Evolutionary conservation across 2,797 vertebrate species (phyloP), one percentile per base, ranked within the genome.

Genomic region (Sebastes oblongus): DNA sequence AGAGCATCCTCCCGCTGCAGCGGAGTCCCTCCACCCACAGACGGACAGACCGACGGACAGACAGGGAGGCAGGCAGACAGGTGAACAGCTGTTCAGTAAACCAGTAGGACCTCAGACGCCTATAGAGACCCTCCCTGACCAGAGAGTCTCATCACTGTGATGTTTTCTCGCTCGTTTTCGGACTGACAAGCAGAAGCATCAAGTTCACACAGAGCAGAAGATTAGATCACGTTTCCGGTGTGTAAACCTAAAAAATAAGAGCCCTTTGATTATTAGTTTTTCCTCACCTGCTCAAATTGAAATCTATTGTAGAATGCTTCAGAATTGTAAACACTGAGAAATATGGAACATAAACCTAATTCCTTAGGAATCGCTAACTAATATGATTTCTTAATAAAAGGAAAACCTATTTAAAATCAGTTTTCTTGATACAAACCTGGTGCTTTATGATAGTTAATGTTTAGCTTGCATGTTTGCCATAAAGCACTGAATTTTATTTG

Each of bases 1-100:
- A 72, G 36, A 84, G 83, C 90, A 87, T 89, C 86, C 72, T 81
- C 74, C 75, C 39, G 79, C 80, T 52, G 76, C 83, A 52, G 83
- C 54, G 14, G 50, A 39, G 56, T 12, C 50, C 58, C 66, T 50
- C 55, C 71, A 67, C 68, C 67, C 65, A 10, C 54, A 32, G 69
- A 46, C 58, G 60, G 64, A 54, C 20, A 7, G 13, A 13, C 55
- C 4, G 67, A 22, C 10, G 20, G 46, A 24, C 42, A 20, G 58
- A 30, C 24, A 29, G 72, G 5, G 9, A 58, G 68, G 11, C 3
- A 29, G 46, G 2, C 46, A 39, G 42, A 0, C 16, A 62, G 70
- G 2, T 5, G 14, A 61, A 32, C 61, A 66, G 58, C 66, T 27
- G 62, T 2, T 42, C 68, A 34, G 72, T 27, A 32, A 55, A 20